Percentiles rank a stretch among this genome's conserved stretches.
phyloP scores from a whole-genome alignment of 2,113 vertebrate species.

The Sylvia atricapilla region DNA sequence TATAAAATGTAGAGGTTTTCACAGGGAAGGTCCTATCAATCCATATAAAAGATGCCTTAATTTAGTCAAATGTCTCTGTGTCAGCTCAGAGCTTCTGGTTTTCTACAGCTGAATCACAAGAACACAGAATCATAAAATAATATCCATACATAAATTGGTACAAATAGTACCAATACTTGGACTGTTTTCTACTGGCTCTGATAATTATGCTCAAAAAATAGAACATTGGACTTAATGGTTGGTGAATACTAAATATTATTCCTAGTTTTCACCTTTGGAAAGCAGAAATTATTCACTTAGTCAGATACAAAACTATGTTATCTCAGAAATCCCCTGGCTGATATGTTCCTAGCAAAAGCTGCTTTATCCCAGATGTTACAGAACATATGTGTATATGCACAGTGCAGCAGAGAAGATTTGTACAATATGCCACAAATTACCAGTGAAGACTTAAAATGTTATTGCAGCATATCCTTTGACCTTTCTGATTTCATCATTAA shows the following conservation, averaged over 20 bases:
- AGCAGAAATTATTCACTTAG: background rate
- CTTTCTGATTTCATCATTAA: background rate
- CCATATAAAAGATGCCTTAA: background rate
- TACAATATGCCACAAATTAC: constrained; percentile 60
- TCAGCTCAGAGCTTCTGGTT: background rate
- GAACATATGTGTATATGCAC: background rate
- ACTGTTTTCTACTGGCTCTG: background rate
- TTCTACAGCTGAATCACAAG: background rate
- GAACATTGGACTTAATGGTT: background rate
- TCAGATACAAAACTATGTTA: background rate
- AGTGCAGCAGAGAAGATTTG: constrained; percentile 48
- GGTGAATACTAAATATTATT: background rate
- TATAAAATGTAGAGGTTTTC: background rate
- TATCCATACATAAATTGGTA: background rate
- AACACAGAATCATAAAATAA: background rate
- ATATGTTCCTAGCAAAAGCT: constrained; percentile 39
- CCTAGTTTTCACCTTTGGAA: background rate
- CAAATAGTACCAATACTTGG: background rate
- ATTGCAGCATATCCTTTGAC: background rate
- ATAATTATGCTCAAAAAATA: background rate
- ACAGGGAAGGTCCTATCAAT: background rate
- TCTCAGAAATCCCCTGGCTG: background rate
- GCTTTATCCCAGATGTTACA: constrained; percentile 60
- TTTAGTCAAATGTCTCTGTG: background rate
- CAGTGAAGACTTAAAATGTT: background rate